phyloP scores from a whole-genome alignment of 2,113 vertebrate species.

The Leucopsar rothschildi region DNA sequence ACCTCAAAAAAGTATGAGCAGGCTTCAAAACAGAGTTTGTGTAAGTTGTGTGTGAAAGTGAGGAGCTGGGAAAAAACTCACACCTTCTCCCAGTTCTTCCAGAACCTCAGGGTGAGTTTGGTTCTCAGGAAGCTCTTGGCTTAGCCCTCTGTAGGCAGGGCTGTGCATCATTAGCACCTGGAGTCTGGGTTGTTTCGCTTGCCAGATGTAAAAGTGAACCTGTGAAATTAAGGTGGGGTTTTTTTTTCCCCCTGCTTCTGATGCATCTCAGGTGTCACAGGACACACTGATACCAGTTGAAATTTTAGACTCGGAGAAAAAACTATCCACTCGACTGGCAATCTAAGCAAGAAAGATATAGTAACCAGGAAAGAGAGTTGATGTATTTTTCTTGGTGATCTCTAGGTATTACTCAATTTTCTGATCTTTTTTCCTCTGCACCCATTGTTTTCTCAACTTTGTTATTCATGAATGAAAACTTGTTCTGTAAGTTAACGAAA shows the following conservation, averaged over 20 bases:
- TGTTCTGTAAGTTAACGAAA: not conserved
- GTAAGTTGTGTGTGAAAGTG: not conserved
- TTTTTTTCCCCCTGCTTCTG: not conserved
- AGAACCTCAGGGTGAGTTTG: not conserved
- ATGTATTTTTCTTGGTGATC: not conserved
- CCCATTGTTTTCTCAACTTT: not conserved
- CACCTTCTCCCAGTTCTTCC: not conserved
- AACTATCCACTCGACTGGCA: accelerated
- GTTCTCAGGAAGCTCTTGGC: not conserved
- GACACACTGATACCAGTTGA: not conserved
- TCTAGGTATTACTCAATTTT: not conserved
- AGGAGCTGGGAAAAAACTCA: not conserved
- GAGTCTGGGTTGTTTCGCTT: not conserved
- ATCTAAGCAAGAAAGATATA: not conserved
- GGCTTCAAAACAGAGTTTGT: not conserved
- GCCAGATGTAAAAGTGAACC: not conserved
- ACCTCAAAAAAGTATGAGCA: not conserved
- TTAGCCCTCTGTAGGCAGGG: not conserved
- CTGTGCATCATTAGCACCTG: not conserved
- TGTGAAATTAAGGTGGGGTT: not conserved
- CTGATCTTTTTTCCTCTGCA: not conserved
- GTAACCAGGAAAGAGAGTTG: not conserved
- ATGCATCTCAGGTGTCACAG: not conserved
- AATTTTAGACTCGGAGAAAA: not conserved
- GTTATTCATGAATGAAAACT: not conserved